Percentiles rank a stretch among this genome's conserved stretches.
phyloP scores from a whole-genome alignment of 1,140 invertebrate species.

The Micrasema longulum region DNA sequence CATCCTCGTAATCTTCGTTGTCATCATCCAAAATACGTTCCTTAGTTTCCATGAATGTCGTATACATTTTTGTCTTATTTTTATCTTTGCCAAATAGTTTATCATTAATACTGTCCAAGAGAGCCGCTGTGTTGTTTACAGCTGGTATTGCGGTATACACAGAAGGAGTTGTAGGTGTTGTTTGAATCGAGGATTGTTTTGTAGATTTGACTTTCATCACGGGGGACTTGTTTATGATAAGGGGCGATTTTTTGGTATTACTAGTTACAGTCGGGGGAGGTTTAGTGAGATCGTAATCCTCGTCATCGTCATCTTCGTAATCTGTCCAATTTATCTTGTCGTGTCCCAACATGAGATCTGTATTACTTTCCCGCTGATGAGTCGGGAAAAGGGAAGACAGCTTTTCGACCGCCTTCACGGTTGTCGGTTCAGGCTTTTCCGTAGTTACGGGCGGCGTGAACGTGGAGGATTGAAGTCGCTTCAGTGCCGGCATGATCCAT shows the following conservation, averaged over 20 bases:
- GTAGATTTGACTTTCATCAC: constrained; percentile 9
- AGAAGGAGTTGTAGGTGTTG: neutral
- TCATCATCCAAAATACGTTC: constrained; percentile 58
- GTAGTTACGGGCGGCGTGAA: constrained; percentile 52
- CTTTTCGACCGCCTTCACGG: constrained; percentile 55
- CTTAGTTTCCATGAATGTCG: constrained; percentile 59
- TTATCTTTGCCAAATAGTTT: constrained; percentile 27
- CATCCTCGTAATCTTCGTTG: constrained; percentile 65
- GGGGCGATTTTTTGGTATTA: constrained; percentile 32
- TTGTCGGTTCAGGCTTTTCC: constrained; percentile 53
- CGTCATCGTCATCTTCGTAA: constrained; percentile 48
- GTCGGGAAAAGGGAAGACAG: constrained; percentile 40
- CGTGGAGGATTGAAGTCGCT: constrained; percentile 51
- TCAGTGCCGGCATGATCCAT: constrained; percentile 50
- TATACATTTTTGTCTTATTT: constrained; percentile 42
- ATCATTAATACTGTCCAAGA: constrained; percentile 4
- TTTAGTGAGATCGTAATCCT: constrained; percentile 46
- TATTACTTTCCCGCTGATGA: constrained; percentile 49
- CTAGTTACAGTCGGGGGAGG: constrained; percentile 10
- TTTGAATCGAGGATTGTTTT: neutral
- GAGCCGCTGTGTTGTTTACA: constrained; percentile 5
- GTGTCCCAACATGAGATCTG: constrained; percentile 49
- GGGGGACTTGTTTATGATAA: constrained; percentile 32
- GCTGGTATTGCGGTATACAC: neutral
- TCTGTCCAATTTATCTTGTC: constrained; percentile 47